Percentiles rank a stretch among this genome's conserved stretches.
phyloP scores from a whole-genome alignment of 2,888 invertebrate species.

The Gasteruption jaculator region DNA sequence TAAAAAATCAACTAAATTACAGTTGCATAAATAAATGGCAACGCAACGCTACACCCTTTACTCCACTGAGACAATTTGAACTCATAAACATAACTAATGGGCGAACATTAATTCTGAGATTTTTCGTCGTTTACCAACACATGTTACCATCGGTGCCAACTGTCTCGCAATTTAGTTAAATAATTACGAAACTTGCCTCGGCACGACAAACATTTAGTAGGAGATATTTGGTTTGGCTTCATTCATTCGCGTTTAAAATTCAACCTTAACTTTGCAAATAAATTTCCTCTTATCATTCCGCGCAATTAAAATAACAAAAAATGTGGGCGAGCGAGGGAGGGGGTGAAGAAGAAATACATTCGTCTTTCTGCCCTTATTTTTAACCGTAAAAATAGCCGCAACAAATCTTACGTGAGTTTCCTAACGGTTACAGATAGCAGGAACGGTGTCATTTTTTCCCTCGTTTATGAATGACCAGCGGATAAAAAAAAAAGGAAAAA shows the following conservation, averaged over 20 bases:
- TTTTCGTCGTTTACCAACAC: constrained; percentile 42
- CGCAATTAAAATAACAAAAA: too few relatives aligned
- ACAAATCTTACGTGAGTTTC: constrained; percentile 43
- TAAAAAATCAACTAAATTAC: constrained; percentile 24
- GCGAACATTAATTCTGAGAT: constrained; percentile 45
- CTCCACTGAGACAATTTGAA: constrained; percentile 41
- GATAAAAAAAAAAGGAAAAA: too few relatives aligned
- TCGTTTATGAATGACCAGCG: constrained; percentile 48
- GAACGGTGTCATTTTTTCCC: constrained; percentile 41
- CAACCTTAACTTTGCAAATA: too few relatives aligned
- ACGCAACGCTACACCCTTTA: too few relatives aligned
- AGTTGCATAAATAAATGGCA: constrained; percentile 36
- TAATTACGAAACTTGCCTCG: constrained; percentile 47
- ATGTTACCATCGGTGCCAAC: constrained; percentile 44
- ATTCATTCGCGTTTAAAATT: too few relatives aligned
- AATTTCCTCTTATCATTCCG: too few relatives aligned
- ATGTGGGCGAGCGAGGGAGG: too few relatives aligned
- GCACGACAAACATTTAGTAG: too few relatives aligned
- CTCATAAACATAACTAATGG: constrained; percentile 51
- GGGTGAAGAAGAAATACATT: too few relatives aligned
- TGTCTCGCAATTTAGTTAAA: constrained; percentile 49
- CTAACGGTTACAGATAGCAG: constrained; percentile 48
- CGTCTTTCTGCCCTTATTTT: too few relatives aligned
- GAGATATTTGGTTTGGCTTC: too few relatives aligned
- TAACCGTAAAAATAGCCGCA: constrained; percentile 26